Conservation (phyloP, 2,797 vertebrate genomes). For the Pipistrellus nathusii region DNA sequence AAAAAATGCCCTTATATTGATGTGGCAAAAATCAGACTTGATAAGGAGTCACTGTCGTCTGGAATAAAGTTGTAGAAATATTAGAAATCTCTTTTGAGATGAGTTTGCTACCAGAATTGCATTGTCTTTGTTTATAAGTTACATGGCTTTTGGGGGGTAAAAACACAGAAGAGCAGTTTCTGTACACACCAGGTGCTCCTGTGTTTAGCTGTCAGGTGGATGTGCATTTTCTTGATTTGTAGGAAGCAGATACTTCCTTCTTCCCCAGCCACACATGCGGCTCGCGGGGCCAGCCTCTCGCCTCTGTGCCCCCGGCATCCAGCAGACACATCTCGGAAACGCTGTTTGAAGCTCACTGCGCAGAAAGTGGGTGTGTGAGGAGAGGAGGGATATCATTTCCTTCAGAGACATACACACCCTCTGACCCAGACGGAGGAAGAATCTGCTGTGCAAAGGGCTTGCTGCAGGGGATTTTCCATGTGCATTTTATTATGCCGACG, state of each 20-base stretch:
- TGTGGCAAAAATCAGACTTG: conserved; percentile 45
- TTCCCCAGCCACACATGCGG: neutral
- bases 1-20: neutral
- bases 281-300: neutral
- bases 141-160: neutral
- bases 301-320: conserved; percentile 44
- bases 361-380: conserved; percentile 78
- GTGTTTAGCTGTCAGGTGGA: neutral
- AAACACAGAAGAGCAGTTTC: neutral
- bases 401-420: conserved; percentile 83
- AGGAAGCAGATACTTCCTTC: neutral
- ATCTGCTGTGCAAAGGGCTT: conserved; percentile 81
- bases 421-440: conserved; percentile 81
- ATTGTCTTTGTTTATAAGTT: neutral
- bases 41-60: neutral
- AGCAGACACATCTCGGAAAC: conserved; percentile 57
- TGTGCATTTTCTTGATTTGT: neutral
- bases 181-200: neutral
- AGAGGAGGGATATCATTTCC: conserved; percentile 80
- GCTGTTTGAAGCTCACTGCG: conserved; percentile 64
- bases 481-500: conserved; percentile 86
- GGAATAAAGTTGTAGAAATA: neutral
- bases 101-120: conserved; percentile 4
- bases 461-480: conserved; percentile 85
- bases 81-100: neutral